These are phyloP conservation scores for Hirtodrosophila alboralis DNA, from an alignment of 2,888 invertebrate species.

Conservation along the genomic window DNA sequence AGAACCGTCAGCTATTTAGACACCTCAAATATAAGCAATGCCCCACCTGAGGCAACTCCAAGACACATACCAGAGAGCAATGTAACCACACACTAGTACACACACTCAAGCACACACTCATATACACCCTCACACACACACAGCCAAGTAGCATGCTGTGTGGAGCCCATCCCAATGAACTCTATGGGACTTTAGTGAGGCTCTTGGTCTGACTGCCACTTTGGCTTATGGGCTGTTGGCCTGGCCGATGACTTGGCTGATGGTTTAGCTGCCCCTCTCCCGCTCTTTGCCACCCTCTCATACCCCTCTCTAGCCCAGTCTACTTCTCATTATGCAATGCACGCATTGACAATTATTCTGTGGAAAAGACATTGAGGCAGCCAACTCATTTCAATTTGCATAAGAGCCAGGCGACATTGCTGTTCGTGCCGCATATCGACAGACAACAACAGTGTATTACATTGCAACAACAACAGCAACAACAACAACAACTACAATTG, in stretches of 20 bases:
- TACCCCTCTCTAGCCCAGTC: background rate
- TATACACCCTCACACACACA: constrained; percentile 1
- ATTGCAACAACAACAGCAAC: constrained; percentile 21
- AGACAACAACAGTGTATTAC: constrained; percentile 12
- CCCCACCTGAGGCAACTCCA: constrained; percentile 5
- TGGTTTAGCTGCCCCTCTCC: constrained; percentile 4
- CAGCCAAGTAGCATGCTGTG: constrained; percentile 9
- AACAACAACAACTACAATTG: constrained; percentile 21
- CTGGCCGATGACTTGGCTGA: constrained; percentile 23
- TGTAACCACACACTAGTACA: constrained; percentile 27
- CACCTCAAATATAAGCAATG: constrained; percentile 23
- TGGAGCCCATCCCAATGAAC: constrained; percentile 46
- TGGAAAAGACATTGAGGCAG: constrained; percentile 68
- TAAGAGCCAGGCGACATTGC: constrained; percentile 58
- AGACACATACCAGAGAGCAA: constrained; percentile 15
- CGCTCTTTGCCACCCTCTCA: no score
- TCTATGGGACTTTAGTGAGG: constrained; percentile 25
- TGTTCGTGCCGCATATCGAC: constrained; percentile 30
- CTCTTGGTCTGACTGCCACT: constrained; percentile 9
- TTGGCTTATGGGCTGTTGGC: constrained; percentile 20
- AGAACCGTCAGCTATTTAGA: constrained; percentile 37
- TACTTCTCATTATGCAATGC: constrained; percentile 73
- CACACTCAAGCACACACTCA: constrained; percentile 9
- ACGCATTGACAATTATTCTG: constrained; percentile 81
- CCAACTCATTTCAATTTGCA: constrained; percentile 76